Evolutionary conservation across 2,888 invertebrate genomes (phyloP), one percentile per base, ranked within the genome.

Genomic region (Leucophenga maculata): DNA sequence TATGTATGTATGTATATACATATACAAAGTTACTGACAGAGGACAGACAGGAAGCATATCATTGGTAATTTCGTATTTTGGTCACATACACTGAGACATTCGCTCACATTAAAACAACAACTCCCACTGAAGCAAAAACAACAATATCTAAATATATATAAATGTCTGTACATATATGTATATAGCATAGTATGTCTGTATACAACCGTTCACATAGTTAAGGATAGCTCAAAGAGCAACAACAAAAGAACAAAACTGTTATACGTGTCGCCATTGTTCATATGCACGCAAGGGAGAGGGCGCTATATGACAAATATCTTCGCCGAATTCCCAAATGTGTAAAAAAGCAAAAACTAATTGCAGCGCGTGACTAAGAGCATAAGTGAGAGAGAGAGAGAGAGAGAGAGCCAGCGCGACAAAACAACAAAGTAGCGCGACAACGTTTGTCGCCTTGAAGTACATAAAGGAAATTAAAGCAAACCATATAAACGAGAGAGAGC

Each of bases 1-100:
- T 52, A 39, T 44, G 57, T 59, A 69, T 69, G 69, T 65, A 72
- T 70, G 69, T 68, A 65, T 71, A 68, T 57, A 22, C 13, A 26
- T 39, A 39, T 6, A 39, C 3, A 39, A 6, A 39, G 32, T 6
- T 52, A 69, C 64, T 20, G 39, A 18, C 65, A 72, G 67, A 2
- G 26, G 71, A 65, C 57, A 72, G n/a, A n/a, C 69, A 69, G 60
- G 65, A 71, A 72, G 60, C 64, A 78, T 74, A 75, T 76, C 77
- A 82, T 86, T 83, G 85, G 77, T 77, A 76, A 77, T 78, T 85
- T 80, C 82, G 83, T 80, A 86, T 88, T 86, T 87, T 80, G 78
- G 87, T 86, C 86, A 86, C 86, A 88, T 88, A 86, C 86, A 84
- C 80, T 83, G 83, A 80, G 80, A 83, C 39, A 39, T 39, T 39